Percentiles rank a stretch among this genome's conserved stretches.
Evolutionary conservation across 1,140 invertebrate species (phyloP).

Genomic region (Andricus grossulariae): DNA sequence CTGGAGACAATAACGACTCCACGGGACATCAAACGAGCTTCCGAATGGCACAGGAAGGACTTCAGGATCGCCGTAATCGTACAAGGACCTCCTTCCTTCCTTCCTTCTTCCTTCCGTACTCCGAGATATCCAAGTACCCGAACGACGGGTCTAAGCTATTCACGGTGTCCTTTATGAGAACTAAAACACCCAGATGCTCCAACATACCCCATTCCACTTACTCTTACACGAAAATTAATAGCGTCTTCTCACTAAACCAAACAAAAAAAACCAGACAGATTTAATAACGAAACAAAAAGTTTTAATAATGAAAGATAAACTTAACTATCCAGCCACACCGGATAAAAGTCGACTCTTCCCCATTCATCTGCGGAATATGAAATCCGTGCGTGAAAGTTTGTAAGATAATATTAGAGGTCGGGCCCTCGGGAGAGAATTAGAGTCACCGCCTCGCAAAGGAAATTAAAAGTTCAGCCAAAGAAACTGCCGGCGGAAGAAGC

Average conservation of each 20-base stretch:
- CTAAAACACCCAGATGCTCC: conserved; percentile 56
- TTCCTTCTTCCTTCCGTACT: conserved; percentile 49
- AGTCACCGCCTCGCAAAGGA: conserved; percentile 52
- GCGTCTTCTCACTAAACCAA: neutral
- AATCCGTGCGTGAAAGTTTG: conserved; percentile 56
- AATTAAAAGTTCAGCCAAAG: conserved; percentile 56
- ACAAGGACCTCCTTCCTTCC: conserved; percentile 46
- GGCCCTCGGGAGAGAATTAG: conserved; percentile 49
- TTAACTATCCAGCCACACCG: neutral
- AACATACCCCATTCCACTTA: neutral
- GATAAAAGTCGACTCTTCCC: neutral
- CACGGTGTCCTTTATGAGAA: conserved; percentile 64
- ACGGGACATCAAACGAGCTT: conserved; percentile 72
- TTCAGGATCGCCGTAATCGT: conserved; percentile 55
- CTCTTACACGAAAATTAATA: conserved; percentile 1
- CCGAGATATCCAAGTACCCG: conserved; percentile 38
- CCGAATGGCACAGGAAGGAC: conserved; percentile 67
- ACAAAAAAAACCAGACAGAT: neutral
- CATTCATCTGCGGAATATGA: conserved; percentile 37
- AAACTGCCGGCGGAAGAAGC: conserved; percentile 2
- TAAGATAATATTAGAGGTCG: conserved; percentile 49
- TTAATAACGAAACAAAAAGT: neutral
- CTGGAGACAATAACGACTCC: conserved; percentile 71
- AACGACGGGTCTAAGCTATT: conserved; percentile 45
- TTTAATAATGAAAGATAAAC: neutral